Conservation (phyloP, 2,797 vertebrate species). For the Gambelia wislizenii region DNA sequence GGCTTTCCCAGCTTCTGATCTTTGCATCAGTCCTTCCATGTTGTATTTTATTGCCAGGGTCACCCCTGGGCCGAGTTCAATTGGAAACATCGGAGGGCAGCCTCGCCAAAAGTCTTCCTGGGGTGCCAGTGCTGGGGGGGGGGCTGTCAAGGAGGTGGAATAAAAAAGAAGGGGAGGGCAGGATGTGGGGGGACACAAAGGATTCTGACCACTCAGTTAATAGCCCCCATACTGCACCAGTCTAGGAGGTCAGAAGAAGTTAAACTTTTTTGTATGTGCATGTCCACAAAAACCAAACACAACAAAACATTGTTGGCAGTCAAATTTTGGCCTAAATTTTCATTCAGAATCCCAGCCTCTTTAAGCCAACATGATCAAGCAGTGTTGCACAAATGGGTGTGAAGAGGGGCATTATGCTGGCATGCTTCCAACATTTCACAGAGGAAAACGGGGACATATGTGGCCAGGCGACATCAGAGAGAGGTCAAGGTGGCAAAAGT, state of each 20-base stretch:
- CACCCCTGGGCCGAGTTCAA: constrained; percentile 60
- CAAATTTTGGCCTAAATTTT: constrained; percentile 43
- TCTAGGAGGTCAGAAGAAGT: constrained; percentile 44
- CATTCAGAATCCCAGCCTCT: constrained; percentile 36
- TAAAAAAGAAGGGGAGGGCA: constrained; percentile 34
- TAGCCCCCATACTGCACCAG: constrained; percentile 46
- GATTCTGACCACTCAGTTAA: constrained; percentile 44
- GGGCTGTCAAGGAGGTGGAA: constrained; percentile 61
- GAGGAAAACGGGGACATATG: too few species aligned
- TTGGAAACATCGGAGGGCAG: constrained; percentile 66
- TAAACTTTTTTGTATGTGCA: constrained; percentile 46
- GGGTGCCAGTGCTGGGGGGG: constrained; percentile 53
- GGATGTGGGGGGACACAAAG: constrained; percentile 46
- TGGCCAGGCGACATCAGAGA: too few species aligned
- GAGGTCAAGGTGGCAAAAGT: too few species aligned
- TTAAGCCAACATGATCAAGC: constrained; percentile 2
- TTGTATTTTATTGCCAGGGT: constrained; percentile 66
- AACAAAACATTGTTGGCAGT: constrained; percentile 40
- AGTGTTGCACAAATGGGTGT: fast-evolving
- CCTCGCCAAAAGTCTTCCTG: constrained; percentile 59
- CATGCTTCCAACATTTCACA: too few species aligned
- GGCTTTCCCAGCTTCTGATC: constrained; percentile 59
- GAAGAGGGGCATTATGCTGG: too few species aligned
- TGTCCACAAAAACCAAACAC: constrained; percentile 47
- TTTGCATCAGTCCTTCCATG: constrained; percentile 54